Base-by-base conservation (phyloP, 2,113 vertebrate species). In the Mellivora capensis region DNA sequence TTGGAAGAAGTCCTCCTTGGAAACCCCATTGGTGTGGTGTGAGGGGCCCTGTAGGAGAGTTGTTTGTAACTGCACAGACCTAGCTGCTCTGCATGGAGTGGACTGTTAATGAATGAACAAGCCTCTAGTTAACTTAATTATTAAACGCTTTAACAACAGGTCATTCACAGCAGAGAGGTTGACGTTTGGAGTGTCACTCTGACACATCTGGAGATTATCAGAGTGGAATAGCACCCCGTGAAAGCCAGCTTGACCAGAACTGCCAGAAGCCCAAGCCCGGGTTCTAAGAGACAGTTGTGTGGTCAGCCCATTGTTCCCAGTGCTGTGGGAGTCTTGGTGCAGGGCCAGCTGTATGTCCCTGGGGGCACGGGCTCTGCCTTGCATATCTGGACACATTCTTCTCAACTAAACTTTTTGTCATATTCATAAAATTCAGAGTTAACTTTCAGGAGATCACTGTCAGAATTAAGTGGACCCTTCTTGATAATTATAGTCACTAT, bases 21-120 rank as follows among this genome's bases (percentile, higher is more conserved):
- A 6, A 74, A 61, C 6, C 3, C 15, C 49, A 2, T 21, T 20
- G 2, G 23, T 25, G 14, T 25, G 37, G 31, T 11, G 2, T 0
- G 0, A 42, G 47, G n/a, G 3, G 6, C 54, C 34, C n/a, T 27
- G 10, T 1, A n/a, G 61, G 37, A 39, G 31, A 61, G 6, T 5
- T 67, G 31, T 62, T 80, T 67, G 10, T 52, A 44, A 18, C 69
- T 59, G 54, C n/a, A 1, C 10, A 64, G 72, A 59, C 34, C 80
- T 62, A 8, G 44, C 47, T 0, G 4, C 17, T 44, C 15, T 18
- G 39, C 34, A 8, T 3, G 29, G 0, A 67, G 82, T 4, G 20
- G 25, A 0, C 27, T 39, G 81, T 96, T 96, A 87, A 93, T 91
- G n/a, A 82, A 25, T 94, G 88, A 96, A 23, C 91, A 54, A 23